Conservation (phyloP, 2,113 vertebrate species). For the Rattus rattus region DNA sequence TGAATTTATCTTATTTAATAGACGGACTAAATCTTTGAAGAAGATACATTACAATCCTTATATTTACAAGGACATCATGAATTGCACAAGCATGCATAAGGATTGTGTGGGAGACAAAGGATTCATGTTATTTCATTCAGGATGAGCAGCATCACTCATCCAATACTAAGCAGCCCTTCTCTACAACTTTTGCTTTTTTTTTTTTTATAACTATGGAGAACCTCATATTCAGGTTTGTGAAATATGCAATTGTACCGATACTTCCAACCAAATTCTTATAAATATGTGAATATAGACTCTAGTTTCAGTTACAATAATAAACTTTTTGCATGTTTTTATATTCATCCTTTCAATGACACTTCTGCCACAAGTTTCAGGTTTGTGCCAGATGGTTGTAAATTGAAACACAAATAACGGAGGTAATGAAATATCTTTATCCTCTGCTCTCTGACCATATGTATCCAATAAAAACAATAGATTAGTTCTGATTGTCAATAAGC, state of each 20-base stretch:
- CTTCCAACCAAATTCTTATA: not conserved
- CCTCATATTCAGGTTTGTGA: slow-evolving; percentile 24
- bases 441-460: slow-evolving; percentile 36
- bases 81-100: not conserved
- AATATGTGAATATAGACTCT: not conserved
- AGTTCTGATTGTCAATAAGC: slow-evolving; percentile 62
- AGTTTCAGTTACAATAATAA: slow-evolving; percentile 56
- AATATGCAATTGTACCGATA: not conserved
- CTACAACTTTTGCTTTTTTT: slow-evolving; percentile 29
- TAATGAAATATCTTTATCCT: slow-evolving; percentile 60
- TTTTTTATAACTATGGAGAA: not conserved
- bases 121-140: not conserved
- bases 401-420: slow-evolving; percentile 64
- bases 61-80: not conserved
- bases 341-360: slow-evolving; percentile 54
- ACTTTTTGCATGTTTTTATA: slow-evolving; percentile 24
- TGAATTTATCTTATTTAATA: not conserved
- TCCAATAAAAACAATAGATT: slow-evolving; percentile 67
- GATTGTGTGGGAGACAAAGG: not conserved
- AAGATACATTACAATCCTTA: not conserved
- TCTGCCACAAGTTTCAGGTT: slow-evolving; percentile 58
- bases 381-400: slow-evolving; percentile 67
- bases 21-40: not conserved
- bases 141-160: not conserved
- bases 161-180: not conserved